Conservation (phyloP, 2,113 vertebrate genomes). For the Trogon surrucura region DNA sequence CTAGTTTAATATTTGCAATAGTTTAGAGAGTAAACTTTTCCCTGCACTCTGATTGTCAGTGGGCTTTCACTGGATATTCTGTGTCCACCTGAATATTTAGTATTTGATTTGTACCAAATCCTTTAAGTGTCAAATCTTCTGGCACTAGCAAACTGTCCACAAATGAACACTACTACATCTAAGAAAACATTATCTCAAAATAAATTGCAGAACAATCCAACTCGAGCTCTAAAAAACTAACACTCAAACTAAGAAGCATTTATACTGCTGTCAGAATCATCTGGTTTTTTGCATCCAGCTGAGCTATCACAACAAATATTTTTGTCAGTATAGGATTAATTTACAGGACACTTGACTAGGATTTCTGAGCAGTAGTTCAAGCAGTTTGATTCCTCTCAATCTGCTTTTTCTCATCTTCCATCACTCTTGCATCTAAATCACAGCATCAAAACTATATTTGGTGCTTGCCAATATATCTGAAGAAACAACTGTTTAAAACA, state of each 20-base stretch:
- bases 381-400: not conserved
- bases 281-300: not conserved
- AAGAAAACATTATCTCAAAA: not conserved
- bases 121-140: not conserved
- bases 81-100: not conserved
- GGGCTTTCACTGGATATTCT: not conserved
- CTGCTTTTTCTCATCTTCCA: not conserved
- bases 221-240: not conserved
- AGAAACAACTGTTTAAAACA: not conserved
- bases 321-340: not conserved
- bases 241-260: not conserved
- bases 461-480: not conserved
- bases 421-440: not conserved
- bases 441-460: not conserved
- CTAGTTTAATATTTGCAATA: not conserved
- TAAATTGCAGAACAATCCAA: not conserved
- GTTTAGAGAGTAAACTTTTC: not conserved
- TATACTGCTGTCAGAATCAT: not conserved
- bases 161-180: not conserved
- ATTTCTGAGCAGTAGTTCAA: not conserved
- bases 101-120: not conserved
- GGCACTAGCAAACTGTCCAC: not conserved
- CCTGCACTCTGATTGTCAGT: not conserved
- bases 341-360: not conserved
- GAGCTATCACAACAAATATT: not conserved